These are phyloP conservation scores for Tetrax tetrax DNA, from an alignment of 2,113 vertebrate genomes.

Conservation along the genomic window DNA sequence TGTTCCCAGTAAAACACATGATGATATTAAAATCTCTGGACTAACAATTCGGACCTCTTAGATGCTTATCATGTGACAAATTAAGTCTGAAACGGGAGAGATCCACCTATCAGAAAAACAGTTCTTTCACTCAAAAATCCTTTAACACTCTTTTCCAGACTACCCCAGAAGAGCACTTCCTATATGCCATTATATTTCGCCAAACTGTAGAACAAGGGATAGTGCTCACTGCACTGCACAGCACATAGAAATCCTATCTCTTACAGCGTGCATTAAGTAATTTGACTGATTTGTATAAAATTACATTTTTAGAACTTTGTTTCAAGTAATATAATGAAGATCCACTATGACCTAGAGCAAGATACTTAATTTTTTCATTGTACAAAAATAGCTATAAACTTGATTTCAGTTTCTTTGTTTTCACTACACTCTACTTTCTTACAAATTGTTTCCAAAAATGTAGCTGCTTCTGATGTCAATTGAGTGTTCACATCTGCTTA, in stretches of 20 bases:
- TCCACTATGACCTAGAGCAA: neutral
- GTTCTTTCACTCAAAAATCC: neutral
- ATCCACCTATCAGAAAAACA: neutral
- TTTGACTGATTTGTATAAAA: neutral
- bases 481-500: slow-evolving; percentile 62
- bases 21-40: neutral
- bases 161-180: neutral
- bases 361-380: neutral
- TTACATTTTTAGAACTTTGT: neutral
- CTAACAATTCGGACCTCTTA: neutral
- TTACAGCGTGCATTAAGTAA: neutral
- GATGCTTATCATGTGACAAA: neutral
- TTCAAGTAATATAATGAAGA: neutral
- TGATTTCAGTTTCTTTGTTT: slow-evolving; percentile 64
- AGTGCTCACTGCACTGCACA: neutral
- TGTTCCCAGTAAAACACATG: rapidly evolving
- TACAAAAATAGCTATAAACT: slow-evolving; percentile 50
- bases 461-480: slow-evolving; percentile 62
- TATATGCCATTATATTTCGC: neutral
- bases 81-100: neutral
- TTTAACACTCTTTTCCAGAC: neutral
- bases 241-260: neutral
- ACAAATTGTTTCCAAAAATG: slow-evolving; percentile 71
- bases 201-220: neutral
- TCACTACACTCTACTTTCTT: slow-evolving; percentile 42